These are phyloP conservation scores for Ptyas mucosa DNA, from an alignment of 2,113 vertebrate genomes.

Conservation along the genomic window DNA sequence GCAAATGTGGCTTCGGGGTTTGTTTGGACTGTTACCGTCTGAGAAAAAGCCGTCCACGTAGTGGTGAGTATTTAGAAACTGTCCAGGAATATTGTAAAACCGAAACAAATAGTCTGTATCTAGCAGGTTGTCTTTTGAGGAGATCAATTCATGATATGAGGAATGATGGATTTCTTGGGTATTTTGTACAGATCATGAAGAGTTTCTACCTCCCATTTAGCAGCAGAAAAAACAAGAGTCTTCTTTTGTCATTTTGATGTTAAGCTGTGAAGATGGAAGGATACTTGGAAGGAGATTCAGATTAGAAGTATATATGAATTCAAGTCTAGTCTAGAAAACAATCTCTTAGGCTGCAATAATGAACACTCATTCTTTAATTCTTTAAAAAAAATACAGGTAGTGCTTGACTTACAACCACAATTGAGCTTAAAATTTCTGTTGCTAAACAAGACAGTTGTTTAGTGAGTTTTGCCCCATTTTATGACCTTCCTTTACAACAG, in stretches of 20 bases:
- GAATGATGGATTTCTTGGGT: not conserved
- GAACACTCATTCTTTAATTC: not conserved
- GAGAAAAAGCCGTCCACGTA: conserved; percentile 86
- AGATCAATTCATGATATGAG: not conserved
- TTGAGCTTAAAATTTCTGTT: not conserved
- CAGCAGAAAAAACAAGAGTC: not conserved
- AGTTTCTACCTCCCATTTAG: not conserved
- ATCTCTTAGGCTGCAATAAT: not conserved
- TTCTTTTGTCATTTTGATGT: not conserved
- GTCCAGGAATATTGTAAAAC: not conserved
- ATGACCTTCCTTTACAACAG: not conserved
- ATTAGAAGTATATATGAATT: not conserved
- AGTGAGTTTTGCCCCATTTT: not conserved
- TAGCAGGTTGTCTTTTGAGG: not conserved
- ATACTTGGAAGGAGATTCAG: not conserved
- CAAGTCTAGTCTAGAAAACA: not conserved
- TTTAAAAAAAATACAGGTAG: not conserved
- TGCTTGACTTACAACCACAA: not conserved
- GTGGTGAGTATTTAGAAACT: conserved; percentile 75
- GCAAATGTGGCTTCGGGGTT: conserved; percentile 97
- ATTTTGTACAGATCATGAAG: not conserved
- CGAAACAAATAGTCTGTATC: not conserved
- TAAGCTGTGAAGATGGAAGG: not conserved
- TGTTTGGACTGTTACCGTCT: conserved; percentile 97
- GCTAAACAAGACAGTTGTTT: not conserved